These are phyloP conservation scores for Drosophila villosipedis DNA, from an alignment of 2,888 invertebrate species.

Conservation along the genomic window DNA sequence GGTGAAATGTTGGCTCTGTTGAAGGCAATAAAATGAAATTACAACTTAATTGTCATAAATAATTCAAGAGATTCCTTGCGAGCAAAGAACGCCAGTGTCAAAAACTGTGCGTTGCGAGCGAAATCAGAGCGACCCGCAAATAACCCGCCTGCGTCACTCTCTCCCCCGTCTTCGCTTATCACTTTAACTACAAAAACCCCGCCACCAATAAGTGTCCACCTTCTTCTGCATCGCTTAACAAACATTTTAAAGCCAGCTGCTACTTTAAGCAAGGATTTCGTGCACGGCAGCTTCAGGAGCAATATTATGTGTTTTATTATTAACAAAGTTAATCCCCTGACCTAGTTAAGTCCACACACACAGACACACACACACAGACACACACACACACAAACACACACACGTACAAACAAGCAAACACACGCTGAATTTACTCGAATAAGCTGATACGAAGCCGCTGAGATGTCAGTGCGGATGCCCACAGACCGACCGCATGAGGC, in stretches of 20 bases:
- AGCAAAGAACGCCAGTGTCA: constrained; percentile 39
- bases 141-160: constrained; percentile 5
- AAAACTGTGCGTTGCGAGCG: constrained; percentile 52
- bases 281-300: constrained; percentile 59
- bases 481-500: constrained; percentile 45
- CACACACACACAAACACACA: constrained; percentile 10
- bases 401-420: constrained; percentile 7
- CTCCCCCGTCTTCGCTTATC: neutral
- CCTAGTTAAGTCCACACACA: constrained; percentile 60
- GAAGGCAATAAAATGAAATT: constrained; percentile 76
- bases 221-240: constrained; percentile 40
- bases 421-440: neutral
- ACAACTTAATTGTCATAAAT: constrained; percentile 79
- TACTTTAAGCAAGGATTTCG: constrained; percentile 50
- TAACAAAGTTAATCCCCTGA: constrained; percentile 77
- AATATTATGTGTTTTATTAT: constrained; percentile 73
- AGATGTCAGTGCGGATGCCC: constrained; percentile 29
- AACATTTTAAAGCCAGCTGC: constrained; percentile 67
- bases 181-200: neutral
- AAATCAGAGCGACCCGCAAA: constrained; percentile 59
- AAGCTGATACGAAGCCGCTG: constrained; percentile 14
- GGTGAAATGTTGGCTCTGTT: constrained; percentile 67
- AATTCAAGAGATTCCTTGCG: constrained; percentile 70
- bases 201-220: constrained; percentile 20
- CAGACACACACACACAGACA: constrained; percentile 11